Base-by-base conservation (phyloP, 1,140 invertebrate genomes). In the Brevipalpus yothersi region DNA sequence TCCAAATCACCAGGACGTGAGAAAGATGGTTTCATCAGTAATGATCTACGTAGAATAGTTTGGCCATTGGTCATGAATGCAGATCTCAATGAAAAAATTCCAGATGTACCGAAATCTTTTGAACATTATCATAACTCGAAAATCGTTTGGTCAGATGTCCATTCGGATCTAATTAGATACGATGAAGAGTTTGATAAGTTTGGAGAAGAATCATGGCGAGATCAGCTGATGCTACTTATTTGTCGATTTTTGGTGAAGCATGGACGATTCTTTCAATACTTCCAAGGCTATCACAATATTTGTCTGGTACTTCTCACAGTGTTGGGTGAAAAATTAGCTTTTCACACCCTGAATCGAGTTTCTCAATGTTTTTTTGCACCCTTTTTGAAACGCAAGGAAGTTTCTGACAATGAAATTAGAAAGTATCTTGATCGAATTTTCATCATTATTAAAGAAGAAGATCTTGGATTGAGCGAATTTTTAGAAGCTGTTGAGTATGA, bases 211-310 rank as follows among this genome's bases (percentile, higher is more conserved):
- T 79, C 79, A 3, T 71, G 91, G 42, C 86, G 92, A 72, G 83
- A 89, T 68, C 82, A 91, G 69, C 73, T 94, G 13, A 88, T 85
- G 23, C 79, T 82, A 55, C 71, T 91, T n/a, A 92, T 94, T 63
- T 75, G 93, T 62, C 72, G 85, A 63, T 82, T 93, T 31, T 81
- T 94, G 62, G 80, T 82, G 19, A 81, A 82, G 66, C 82, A 92
- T 71, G 81, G 82, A 57, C 77, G 86, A 68, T 76, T 92, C 58
- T 79, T n/a, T n/a, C n/a, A 85, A 65, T 94, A 94, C 70, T 94
- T 92, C 73, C 89, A 93, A 83, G 90, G 91, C 60, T 97, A 92
- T 71, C 93, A 98, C 73, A 93, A 98, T 75, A 84, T 98, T 53
- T 93, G 90, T 61, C 84, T 96, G 31, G 97, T 93, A 56, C 82